These are phyloP conservation scores for Bovichtus variegatus DNA, from an alignment of 2,797 vertebrate genomes.

Conservation along the genomic window DNA sequence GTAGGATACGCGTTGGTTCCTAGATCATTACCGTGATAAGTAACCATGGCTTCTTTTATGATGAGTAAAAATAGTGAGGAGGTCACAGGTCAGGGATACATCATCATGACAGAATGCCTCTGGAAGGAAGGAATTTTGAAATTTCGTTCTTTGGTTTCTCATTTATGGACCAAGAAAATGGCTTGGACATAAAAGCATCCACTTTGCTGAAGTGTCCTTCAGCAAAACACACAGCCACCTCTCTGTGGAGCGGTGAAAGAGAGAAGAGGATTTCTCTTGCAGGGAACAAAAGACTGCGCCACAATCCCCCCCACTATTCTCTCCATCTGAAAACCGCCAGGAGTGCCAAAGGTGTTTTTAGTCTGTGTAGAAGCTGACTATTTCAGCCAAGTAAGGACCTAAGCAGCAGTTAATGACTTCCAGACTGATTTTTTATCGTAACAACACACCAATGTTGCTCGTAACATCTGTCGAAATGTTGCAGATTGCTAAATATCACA, in stretches of 20 bases:
- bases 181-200: no score
- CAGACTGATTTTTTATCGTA: slow-evolving; percentile 52
- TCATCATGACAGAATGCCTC: neutral
- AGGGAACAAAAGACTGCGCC: neutral
- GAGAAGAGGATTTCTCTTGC: no score
- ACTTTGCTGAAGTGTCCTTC: no score
- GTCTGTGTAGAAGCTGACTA: slow-evolving; percentile 3
- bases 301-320: neutral
- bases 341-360: slow-evolving; percentile 16
- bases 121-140: no score
- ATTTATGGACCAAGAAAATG: no score
- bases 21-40: neutral
- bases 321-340: neutral
- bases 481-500: slow-evolving; percentile 56
- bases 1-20: neutral
- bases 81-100: slow-evolving; percentile 2
- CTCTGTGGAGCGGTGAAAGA: no score
- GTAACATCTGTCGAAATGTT: slow-evolving; percentile 55
- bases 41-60: no score
- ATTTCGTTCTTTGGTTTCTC: no score
- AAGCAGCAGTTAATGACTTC: slow-evolving; percentile 49
- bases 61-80: neutral
- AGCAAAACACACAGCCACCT: no score
- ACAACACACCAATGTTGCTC: slow-evolving; percentile 38
- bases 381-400: neutral